Percentiles rank a stretch among this genome's conserved stretches.
phyloP scores from a whole-genome alignment of 2,888 invertebrate genomes.

The Drosophila pseudotalamancana region DNA sequence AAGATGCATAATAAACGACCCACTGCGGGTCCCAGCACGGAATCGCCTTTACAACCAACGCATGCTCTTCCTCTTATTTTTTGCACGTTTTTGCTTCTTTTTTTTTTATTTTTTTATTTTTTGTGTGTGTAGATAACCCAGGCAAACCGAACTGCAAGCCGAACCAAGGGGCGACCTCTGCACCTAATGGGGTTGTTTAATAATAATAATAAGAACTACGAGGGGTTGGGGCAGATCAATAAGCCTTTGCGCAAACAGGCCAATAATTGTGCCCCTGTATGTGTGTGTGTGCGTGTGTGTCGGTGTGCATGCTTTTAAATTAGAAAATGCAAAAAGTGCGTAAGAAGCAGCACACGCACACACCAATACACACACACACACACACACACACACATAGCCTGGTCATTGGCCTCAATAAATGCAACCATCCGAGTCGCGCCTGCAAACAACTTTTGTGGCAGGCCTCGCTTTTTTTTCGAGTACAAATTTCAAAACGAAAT shows the following conservation, averaged over 20 bases:
- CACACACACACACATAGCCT: conserved; percentile 29
- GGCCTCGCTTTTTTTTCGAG: conserved; percentile 42
- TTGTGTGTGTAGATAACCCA: conserved; percentile 56
- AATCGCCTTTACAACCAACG: conserved; percentile 34
- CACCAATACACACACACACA: conserved; percentile 8
- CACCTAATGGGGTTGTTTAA: conserved; percentile 77
- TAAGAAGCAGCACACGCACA: conserved; percentile 64
- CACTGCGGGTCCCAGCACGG: conserved; percentile 54
- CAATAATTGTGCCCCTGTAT: conserved; percentile 54
- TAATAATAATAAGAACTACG: conserved; percentile 63
- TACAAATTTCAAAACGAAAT: conserved; percentile 77
- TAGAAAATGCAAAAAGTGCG: conserved; percentile 77
- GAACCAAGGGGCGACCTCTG: conserved; percentile 24
- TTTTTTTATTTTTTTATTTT: conserved; percentile 6
- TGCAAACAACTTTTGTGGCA: conserved; percentile 69
- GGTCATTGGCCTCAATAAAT: conserved; percentile 76
- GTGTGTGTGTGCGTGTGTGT: conserved; percentile 11
- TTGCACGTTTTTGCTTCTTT: not conserved
- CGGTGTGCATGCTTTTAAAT: conserved; percentile 62
- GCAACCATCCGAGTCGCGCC: conserved; percentile 69
- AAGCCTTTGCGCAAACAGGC: conserved; percentile 60
- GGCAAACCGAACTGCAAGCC: conserved; percentile 10
- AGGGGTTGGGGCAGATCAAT: conserved; percentile 73
- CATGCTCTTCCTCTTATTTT: not conserved
- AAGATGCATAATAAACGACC: conserved; percentile 20